phyloP scores from a whole-genome alignment of 2,113 vertebrate species.

The Serranochromis macrocephalus region DNA sequence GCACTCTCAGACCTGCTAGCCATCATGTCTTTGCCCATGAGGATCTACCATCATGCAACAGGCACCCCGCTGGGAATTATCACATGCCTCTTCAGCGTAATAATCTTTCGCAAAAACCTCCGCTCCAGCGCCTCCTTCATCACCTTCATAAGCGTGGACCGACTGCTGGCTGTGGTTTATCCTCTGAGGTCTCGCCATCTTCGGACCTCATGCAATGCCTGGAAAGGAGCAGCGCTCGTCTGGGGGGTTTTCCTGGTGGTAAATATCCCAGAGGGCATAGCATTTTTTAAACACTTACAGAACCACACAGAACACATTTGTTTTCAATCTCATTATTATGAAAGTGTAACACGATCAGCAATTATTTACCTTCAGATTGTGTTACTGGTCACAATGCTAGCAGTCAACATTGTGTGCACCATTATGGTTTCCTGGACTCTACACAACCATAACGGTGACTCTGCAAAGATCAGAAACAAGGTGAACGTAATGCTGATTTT shows the following conservation, averaged over 20 bases:
- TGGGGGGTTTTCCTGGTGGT: rapidly evolving
- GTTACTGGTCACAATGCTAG: constrained; percentile 26
- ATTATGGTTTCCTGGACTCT: constrained; percentile 34
- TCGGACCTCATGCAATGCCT: neutral
- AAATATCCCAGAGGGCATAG: neutral
- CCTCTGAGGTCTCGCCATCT: neutral
- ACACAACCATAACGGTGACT: neutral
- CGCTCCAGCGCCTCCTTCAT: constrained; percentile 54
- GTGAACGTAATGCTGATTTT: neutral
- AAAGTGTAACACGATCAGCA: neutral
- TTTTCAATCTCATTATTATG: rapidly evolving
- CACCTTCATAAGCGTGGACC: neutral
- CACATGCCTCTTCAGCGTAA: neutral
- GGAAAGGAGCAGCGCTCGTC: neutral
- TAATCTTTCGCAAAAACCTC: neutral
- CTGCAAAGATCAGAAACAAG: constrained; percentile 31
- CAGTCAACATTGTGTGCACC: constrained; percentile 45
- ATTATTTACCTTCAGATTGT: constrained; percentile 34
- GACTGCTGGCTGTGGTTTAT: neutral
- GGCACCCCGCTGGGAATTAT: rapidly evolving
- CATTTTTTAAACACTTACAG: rapidly evolving
- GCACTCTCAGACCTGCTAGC: constrained; percentile 54
- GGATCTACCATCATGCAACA: constrained; percentile 2
- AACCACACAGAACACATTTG: rapidly evolving
- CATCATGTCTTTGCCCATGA: constrained; percentile 19